Evolutionary conservation across 1,140 invertebrate species (phyloP).

Genomic region (Liolophura sinensis): DNA sequence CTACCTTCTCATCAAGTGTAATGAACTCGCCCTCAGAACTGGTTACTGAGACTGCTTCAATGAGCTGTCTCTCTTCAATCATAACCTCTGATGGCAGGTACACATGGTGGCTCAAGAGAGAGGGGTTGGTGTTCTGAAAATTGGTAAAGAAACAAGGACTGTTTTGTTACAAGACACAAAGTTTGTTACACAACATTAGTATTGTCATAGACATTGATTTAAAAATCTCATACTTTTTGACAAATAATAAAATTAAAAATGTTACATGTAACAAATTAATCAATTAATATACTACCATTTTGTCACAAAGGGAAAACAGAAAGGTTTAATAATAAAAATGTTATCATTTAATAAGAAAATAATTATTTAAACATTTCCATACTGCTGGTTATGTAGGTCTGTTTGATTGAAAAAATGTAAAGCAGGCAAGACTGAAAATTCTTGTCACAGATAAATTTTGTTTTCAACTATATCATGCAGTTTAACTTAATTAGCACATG

Average conservation of each 20-base stretch:
- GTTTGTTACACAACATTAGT: background rate
- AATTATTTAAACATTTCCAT: too few relatives aligned
- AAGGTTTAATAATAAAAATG: too few relatives aligned
- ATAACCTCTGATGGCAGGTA: constrained; percentile 53
- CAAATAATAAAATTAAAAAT: too few relatives aligned
- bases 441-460: too few relatives aligned
- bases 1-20: constrained; percentile 46
- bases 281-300: background rate
- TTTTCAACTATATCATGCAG: too few relatives aligned
- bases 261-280: background rate
- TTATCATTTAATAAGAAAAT: background rate
- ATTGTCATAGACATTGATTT: background rate
- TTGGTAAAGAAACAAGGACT: background rate
- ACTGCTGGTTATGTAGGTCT: too few relatives aligned
- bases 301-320: background rate
- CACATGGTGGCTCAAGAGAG: constrained; percentile 12
- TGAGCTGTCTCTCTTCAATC: constrained; percentile 42
- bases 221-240: background rate
- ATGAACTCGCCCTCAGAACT: constrained; percentile 55
- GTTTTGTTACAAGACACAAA: background rate
- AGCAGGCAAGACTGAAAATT: too few relatives aligned
- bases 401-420: background rate
- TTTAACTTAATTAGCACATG: background rate
- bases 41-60: constrained; percentile 49
- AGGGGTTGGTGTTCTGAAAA: constrained; percentile 4